phyloP scores from a whole-genome alignment of 2,113 vertebrate species.

The Dicaeum eximium region DNA sequence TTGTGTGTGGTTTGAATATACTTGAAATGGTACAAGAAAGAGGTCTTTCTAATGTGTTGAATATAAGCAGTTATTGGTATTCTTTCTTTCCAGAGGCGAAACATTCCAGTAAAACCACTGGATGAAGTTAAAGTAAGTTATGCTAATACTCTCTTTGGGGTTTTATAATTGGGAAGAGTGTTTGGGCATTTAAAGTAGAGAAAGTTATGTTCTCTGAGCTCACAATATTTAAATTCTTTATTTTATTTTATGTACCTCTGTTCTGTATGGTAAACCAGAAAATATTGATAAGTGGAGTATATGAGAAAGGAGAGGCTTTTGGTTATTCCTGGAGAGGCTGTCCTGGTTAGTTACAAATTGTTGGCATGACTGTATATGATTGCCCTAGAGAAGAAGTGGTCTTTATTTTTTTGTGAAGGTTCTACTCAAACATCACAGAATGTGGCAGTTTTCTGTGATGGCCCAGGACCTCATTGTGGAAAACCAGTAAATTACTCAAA shows the following conservation, averaged over 20 bases:
- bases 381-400: not conserved
- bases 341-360: not conserved
- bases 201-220: not conserved
- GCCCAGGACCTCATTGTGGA: not conserved
- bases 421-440: not conserved
- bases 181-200: not conserved
- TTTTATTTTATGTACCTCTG: not conserved
- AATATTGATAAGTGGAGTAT: not conserved
- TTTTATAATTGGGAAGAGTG: not conserved
- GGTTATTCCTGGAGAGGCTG: not conserved
- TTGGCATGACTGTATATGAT: not conserved
- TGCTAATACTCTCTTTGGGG: not conserved
- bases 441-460: not conserved
- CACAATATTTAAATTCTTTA: not conserved
- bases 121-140: conserved; percentile 83
- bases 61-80: not conserved
- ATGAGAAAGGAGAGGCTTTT: not conserved
- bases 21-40: not conserved
- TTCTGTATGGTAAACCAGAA: not conserved
- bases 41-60: not conserved
- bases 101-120: conserved; percentile 75
- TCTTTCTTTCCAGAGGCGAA: conserved; percentile 82
- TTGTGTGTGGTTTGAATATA: not conserved
- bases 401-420: not conserved
- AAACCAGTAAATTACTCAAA: not conserved